Base-by-base conservation (phyloP, 2,888 invertebrate species). In the Endotricha flammealis region DNA sequence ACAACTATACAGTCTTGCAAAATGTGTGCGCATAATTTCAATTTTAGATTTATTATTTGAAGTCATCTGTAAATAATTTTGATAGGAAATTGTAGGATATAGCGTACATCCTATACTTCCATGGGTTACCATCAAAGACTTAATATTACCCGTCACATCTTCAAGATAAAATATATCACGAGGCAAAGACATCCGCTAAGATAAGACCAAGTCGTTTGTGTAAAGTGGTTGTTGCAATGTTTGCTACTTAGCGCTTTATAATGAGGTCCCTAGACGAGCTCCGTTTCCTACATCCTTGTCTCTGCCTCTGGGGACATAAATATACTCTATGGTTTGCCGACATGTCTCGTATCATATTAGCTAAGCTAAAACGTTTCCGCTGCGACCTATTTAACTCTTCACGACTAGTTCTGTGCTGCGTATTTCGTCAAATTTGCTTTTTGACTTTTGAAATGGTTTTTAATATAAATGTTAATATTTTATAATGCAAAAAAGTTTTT, bases 221-320 rank as follows among this genome's bases (percentile, higher is more conserved):
- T 20, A 29, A 35, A 27, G 35, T 35, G 11, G 35, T 22, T 35
- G 29, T 9, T 29, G 35, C 29, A 11, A 23, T 12, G 29, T 23
- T 35, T 22, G 35, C 23, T 10, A 20, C 35, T 35, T 35, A 29
- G 57, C 63, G 54, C 56, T 65, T 72, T 67, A 70, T 78, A 77
- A 78, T 76, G 74, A 78, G 72, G 56, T 78, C 77, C 69, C 76
- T 38, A 46, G 62, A 53, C 58, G 66, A 38, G 50, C 53, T 64
- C 62, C 14, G 13, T 20, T 35, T 35, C 23, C 35, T 28, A 35
- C 35, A 35, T 35, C 35, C 32, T 12, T 29, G 35, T 33, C 35
- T 14, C 11, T 14, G 35, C 23, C 35, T 23, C 35, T 8, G 16
- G 35, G 23, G 35, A 29, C 35, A 9, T 35, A 28, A 29, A 22